Percentiles rank a stretch among this genome's conserved stretches.
phyloP scores from a whole-genome alignment of 1,140 invertebrate genomes.

The Atta cephalotes region DNA sequence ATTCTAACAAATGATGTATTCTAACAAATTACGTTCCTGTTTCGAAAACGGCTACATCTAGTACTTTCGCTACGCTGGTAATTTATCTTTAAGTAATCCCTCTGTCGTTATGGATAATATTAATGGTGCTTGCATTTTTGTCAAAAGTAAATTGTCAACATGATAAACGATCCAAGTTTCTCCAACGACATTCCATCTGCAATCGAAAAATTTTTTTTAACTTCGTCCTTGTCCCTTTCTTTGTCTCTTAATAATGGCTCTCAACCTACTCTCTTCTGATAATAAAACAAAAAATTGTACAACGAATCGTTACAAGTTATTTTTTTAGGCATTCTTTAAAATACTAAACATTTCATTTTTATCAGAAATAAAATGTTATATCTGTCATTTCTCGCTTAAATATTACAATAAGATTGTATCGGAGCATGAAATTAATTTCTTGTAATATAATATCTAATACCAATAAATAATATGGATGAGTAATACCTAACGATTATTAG shows the following conservation, averaged over 20 bases:
- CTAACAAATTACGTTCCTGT: not conserved
- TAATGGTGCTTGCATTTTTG: not conserved
- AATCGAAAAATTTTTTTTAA: slow-evolving; percentile 16
- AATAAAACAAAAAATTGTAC: not conserved
- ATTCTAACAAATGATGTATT: slow-evolving; percentile 13
- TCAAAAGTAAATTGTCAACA: slow-evolving; percentile 9
- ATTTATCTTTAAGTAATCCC: slow-evolving; percentile 23
- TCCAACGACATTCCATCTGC: not conserved
- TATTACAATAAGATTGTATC: not conserved
- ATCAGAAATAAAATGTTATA: not conserved
- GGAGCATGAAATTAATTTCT: not conserved
- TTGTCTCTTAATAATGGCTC: slow-evolving; percentile 41
- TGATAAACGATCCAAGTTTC: slow-evolving; percentile 8
- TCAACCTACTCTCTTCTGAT: not conserved
- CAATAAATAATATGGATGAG: too few species aligned
- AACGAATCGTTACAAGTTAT: not conserved
- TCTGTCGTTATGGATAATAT: slow-evolving; percentile 7
- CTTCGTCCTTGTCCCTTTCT: slow-evolving; percentile 48
- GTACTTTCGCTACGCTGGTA: slow-evolving; percentile 55
- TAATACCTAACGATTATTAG: too few species aligned
- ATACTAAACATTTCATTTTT: not conserved
- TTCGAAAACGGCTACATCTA: slow-evolving; percentile 43
- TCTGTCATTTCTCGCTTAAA: not conserved
- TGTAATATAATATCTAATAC: too few species aligned
- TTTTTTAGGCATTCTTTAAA: not conserved